phyloP scores from a whole-genome alignment of 2,888 invertebrate species.

The Linnaemya vulpina region DNA sequence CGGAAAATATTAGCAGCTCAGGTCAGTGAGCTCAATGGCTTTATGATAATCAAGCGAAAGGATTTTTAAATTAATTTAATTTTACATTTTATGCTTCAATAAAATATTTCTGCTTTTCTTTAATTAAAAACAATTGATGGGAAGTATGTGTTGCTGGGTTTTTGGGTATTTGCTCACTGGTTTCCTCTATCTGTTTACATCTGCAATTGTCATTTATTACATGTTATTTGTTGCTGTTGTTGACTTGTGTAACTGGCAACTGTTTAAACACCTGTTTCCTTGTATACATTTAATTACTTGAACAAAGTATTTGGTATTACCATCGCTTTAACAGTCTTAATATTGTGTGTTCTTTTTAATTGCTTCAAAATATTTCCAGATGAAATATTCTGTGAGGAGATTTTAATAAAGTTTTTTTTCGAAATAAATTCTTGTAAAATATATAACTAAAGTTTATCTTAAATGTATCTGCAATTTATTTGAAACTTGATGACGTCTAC shows the following conservation, averaged over 20 bases:
- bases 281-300: constrained; percentile 15
- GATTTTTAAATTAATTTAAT: no score
- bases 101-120: background rate
- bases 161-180: background rate
- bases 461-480: no score
- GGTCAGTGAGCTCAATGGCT: background rate
- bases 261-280: constrained; percentile 58
- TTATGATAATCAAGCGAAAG: background rate
- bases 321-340: background rate
- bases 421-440: no score
- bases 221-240: constrained; percentile 41
- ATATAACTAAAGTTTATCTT: no score
- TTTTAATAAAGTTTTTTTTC: no score
- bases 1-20: background rate
- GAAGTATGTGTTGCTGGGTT: constrained; percentile 33
- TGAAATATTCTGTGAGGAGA: no score
- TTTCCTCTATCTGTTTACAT: constrained; percentile 7
- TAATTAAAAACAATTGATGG: no score
- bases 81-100: background rate
- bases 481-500: no score
- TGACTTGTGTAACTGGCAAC: constrained; percentile 45
- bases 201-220: constrained; percentile 52
- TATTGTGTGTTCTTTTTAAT: background rate
- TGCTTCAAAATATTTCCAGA: background rate
- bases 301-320: constrained; percentile 16